phyloP scores from a whole-genome alignment of 1,140 invertebrate genomes.

The Hylaeus volcanicus region DNA sequence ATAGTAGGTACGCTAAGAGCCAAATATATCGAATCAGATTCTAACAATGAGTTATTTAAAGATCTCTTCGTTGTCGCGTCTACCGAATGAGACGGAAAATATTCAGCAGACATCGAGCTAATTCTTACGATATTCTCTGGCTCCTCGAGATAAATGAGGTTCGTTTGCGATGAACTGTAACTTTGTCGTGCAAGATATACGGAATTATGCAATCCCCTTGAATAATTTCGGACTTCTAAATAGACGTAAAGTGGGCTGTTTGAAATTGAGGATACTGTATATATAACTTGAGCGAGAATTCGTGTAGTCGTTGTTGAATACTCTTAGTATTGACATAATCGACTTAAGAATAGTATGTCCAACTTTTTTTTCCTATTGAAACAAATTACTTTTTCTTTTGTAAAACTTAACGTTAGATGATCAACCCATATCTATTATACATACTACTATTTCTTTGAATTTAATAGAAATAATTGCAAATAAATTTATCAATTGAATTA shows the following conservation, averaged over 20 bases:
- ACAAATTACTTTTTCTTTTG: too few relatives aligned
- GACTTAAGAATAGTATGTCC: too few relatives aligned
- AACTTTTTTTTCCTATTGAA: too few relatives aligned
- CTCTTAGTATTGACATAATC: not conserved
- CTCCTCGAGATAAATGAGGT: slow-evolving; percentile 44
- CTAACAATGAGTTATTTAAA: slow-evolving; percentile 37
- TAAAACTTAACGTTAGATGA: too few relatives aligned
- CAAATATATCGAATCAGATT: not conserved
- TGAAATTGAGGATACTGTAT: not conserved
- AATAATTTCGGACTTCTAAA: slow-evolving; percentile 26
- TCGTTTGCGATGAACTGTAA: slow-evolving; percentile 53
- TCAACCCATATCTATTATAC: too few relatives aligned
- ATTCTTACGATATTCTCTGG: slow-evolving; percentile 39
- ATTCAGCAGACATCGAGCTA: slow-evolving; percentile 34
- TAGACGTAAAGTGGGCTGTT: slow-evolving; percentile 3
- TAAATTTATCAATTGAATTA: not conserved
- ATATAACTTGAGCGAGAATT: not conserved
- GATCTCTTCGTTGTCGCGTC: slow-evolving; percentile 17
- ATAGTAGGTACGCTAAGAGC: not conserved
- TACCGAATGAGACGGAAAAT: slow-evolving; percentile 1
- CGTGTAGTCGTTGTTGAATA: not conserved
- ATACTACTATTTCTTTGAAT: too few relatives aligned
- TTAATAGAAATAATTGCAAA: too few relatives aligned
- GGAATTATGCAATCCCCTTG: slow-evolving; percentile 6
- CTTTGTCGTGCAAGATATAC: not conserved